Conservation (phyloP, 2,113 vertebrate genomes). For the Malaclemys terrapin region DNA sequence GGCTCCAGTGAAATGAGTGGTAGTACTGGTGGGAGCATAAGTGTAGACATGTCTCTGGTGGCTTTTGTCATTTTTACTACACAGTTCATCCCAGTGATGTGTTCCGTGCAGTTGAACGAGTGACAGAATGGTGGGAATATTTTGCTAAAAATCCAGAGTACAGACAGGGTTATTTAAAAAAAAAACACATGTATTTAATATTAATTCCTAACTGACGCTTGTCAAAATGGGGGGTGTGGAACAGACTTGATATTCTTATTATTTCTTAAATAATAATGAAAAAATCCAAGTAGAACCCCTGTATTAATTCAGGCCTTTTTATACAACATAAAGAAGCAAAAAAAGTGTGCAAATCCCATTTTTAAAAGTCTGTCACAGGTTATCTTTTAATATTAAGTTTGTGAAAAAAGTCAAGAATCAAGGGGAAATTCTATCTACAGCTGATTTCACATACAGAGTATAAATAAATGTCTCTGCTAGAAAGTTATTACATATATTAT, state of each 20-base stretch:
- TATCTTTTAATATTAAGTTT: neutral
- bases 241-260: neutral
- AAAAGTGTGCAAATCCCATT: neutral
- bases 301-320: slow-evolving; percentile 33
- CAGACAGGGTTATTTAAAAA: neutral
- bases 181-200: neutral
- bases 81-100: neutral
- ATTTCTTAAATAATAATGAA: neutral
- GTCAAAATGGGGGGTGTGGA: neutral
- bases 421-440: neutral
- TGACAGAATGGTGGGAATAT: neutral
- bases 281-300: neutral
- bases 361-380: neutral
- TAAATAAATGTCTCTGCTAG: neutral
- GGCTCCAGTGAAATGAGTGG: neutral
- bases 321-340: slow-evolving; percentile 28
- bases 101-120: neutral
- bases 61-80: neutral
- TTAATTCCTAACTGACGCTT: neutral
- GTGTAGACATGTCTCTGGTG: neutral
- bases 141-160: neutral
- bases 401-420: neutral
- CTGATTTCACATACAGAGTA: neutral
- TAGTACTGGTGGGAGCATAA: neutral
- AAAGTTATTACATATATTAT: neutral